Base-by-base conservation (phyloP, 2,888 invertebrate species). In the Brassicogethes aeneus region DNA sequence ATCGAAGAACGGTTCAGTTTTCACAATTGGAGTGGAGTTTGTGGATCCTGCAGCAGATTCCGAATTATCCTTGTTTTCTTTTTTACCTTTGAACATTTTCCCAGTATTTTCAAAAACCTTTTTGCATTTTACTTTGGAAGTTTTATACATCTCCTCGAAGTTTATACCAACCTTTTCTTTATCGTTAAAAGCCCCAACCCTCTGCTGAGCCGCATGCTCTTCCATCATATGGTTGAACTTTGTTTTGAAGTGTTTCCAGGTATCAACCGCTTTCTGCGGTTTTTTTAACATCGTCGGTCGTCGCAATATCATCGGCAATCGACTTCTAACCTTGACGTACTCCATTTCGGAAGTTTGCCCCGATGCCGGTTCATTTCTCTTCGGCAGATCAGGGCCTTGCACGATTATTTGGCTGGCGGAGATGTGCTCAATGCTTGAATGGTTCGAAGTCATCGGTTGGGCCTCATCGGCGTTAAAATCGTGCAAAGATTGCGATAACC, bases 91-190 rank as follows among this genome's bases (percentile, higher is more conserved):
- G 44, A 66, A 64, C 5, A 68, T 59, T 50, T 61, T 66, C 16
- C 63, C 61, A 3, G 66, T 67, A 17, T 52, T 64, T 13, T 47
- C 46, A 13, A 68, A 45, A 35, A 66, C 60, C 39, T 59, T 62
- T 44, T 61, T 65, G 51, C 66, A 68, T 44, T 65, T 66, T 37
- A 55, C 59, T 45, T 65, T 66, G 2, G 68, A 68, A 34, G 54
- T 60, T 52, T 64, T 66, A 48, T 66, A 66, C 54, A 68, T 59
- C 45, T 62, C 66, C 45, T 68, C 67, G 8, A 69, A 50, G 37
- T 64, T 65, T 2, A 63, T 56, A 1, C 50, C 48, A 8, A 61
- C 42, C 41, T 60, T 62, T 13, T 65, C 65, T 39, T 56, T 62
- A 13, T 67, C 64, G 3, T 44, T 43, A 39, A 59, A 64, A 3